phyloP scores from a whole-genome alignment of 1,140 invertebrate genomes.

The Pseudomyrmex cubaensis region DNA sequence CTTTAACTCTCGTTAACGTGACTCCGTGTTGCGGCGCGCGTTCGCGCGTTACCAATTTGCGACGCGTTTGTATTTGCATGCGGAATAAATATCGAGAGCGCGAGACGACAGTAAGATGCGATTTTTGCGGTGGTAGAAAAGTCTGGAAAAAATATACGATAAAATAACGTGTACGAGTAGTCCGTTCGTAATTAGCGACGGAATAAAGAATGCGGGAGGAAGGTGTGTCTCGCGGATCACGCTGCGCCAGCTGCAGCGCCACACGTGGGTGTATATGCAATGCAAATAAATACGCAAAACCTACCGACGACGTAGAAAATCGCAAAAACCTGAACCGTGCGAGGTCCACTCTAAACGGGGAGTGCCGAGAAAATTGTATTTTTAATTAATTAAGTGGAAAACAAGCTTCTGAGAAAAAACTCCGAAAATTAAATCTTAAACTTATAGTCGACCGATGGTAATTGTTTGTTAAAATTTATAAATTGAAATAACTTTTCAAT shows the following conservation, averaged over 20 bases:
- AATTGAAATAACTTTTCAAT: too few relatives aligned
- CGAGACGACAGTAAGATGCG: background rate
- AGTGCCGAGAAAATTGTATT: background rate
- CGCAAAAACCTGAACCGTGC: background rate
- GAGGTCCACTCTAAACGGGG: background rate
- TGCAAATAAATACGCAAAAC: conserved; percentile 18
- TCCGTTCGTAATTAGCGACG: too few relatives aligned
- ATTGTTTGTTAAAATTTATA: too few relatives aligned
- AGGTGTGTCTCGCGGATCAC: conserved; percentile 38
- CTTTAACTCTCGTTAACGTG: conserved; percentile 37
- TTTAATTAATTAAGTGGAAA: too few relatives aligned
- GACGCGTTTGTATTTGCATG: background rate
- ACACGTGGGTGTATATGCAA: conserved; percentile 23
- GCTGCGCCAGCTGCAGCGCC: conserved; percentile 34
- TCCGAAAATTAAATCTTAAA: too few relatives aligned
- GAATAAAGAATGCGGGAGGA: conserved; percentile 14
- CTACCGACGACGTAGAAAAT: conserved; percentile 9
- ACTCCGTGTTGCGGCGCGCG: conserved; percentile 12
- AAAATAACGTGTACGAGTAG: background rate
- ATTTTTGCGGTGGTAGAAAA: too few relatives aligned
- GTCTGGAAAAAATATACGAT: background rate
- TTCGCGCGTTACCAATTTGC: conserved; percentile 28
- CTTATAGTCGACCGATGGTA: too few relatives aligned
- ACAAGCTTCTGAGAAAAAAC: too few relatives aligned
- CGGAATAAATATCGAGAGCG: background rate